These are phyloP conservation scores for Dryomyza anilis DNA, from an alignment of 2,888 invertebrate species.

Conservation along the genomic window DNA sequence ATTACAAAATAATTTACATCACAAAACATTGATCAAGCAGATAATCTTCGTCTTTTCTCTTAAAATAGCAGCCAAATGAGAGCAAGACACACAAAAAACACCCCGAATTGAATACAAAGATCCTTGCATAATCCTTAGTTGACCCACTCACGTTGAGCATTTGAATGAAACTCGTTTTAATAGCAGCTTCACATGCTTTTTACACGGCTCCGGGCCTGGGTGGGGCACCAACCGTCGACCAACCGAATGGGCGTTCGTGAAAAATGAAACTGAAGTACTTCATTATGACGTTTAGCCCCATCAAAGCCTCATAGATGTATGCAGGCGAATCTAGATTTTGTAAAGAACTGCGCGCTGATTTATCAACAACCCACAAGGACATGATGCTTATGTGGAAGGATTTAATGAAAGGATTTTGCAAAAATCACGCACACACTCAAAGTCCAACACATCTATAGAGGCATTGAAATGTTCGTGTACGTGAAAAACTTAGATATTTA, in stretches of 20 bases:
- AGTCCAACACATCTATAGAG: too few species aligned
- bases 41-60: constrained; percentile 7
- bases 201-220: not conserved
- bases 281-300: too few species aligned
- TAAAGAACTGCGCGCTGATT: constrained; percentile 1
- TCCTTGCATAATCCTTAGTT: not conserved
- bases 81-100: not conserved
- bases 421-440: too few species aligned
- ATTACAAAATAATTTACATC: too few species aligned
- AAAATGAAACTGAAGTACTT: too few species aligned
- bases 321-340: not conserved
- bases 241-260: too few species aligned
- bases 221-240: not conserved
- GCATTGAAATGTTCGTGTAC: too few species aligned
- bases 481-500: too few species aligned
- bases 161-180: constrained; percentile 9
- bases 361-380: constrained; percentile 13
- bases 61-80: not conserved
- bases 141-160: constrained; percentile 10
- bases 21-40: not conserved
- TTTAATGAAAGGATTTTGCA: too few species aligned
- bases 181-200: not conserved
- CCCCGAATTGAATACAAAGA: not conserved
- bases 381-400: constrained; percentile 11
- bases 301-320: too few species aligned